phyloP scores from a whole-genome alignment of 2,797 vertebrate species.

The Helostoma temminkii region DNA sequence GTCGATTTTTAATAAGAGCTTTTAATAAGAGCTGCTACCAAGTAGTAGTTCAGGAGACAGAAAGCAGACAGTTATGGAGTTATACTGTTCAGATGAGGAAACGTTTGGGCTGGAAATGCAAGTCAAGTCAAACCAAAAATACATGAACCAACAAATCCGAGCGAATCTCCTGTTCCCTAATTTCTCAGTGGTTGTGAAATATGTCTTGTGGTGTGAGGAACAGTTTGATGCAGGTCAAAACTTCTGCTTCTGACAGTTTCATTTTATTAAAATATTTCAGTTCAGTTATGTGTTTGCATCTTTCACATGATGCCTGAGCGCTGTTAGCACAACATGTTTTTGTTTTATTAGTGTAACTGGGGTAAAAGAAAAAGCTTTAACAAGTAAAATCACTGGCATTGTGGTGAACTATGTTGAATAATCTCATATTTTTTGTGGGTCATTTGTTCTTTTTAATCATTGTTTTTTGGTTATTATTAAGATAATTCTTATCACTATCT shows the following conservation, averaged over 20 bases:
- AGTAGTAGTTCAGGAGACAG: conserved; percentile 16
- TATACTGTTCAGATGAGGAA: conserved; percentile 1
- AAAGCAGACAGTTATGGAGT: conserved; percentile 12
- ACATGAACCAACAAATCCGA: conserved; percentile 1
- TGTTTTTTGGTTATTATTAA: too few relatives aligned
- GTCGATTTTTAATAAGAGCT: conserved; percentile 20
- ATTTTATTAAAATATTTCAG: not conserved
- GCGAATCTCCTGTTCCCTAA: not conserved
- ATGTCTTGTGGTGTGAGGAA: not conserved
- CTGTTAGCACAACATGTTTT: too few relatives aligned
- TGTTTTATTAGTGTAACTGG: too few relatives aligned
- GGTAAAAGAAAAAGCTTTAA: too few relatives aligned
- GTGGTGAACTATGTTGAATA: too few relatives aligned
- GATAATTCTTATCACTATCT: too few relatives aligned
- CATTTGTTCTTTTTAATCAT: too few relatives aligned
- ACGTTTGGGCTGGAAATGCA: conserved; percentile 1
- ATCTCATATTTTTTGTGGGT: too few relatives aligned
- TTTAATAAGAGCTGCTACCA: conserved; percentile 4
- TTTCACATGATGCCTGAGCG: not conserved
- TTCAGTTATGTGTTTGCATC: not conserved
- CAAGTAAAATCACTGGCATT: too few relatives aligned
- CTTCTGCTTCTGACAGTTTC: conserved; percentile 4
- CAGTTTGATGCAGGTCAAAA: not conserved
- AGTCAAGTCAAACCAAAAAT: conserved; percentile 19
- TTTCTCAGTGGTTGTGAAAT: conserved; percentile 36